phyloP scores from a whole-genome alignment of 2,113 vertebrate species.

The Burhinus bistriatus region DNA sequence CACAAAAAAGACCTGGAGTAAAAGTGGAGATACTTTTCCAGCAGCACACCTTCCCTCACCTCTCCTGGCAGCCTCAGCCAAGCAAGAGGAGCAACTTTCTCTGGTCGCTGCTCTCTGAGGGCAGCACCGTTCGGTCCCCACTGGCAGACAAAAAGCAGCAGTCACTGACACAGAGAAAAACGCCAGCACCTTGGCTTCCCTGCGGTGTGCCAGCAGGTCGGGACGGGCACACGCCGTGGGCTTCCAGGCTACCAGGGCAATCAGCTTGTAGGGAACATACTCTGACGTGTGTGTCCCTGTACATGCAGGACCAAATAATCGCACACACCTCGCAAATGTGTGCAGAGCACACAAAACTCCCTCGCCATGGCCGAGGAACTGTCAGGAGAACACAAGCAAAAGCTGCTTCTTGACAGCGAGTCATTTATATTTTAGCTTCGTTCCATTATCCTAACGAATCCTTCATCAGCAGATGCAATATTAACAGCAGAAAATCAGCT shows the following conservation, averaged over 20 bases:
- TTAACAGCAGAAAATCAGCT: slow-evolving; percentile 99
- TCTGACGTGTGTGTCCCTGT: neutral
- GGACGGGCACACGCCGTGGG: neutral
- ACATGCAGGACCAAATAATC: neutral
- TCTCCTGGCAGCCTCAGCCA: neutral
- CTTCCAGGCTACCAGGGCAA: neutral
- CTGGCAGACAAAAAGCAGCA: neutral
- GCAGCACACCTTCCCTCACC: neutral
- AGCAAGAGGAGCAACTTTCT: neutral
- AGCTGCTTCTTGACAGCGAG: slow-evolving; percentile 99
- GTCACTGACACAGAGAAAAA: neutral
- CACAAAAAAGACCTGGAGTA: neutral
- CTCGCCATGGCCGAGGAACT: slow-evolving; percentile 82
- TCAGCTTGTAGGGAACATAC: rapidly evolving
- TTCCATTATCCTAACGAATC: slow-evolving; percentile 99
- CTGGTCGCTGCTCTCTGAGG: neutral
- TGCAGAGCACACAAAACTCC: slow-evolving; percentile 42
- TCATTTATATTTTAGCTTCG: slow-evolving; percentile 99
- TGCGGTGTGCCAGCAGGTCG: neutral
- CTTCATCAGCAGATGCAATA: slow-evolving; percentile 99
- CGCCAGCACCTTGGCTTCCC: neutral
- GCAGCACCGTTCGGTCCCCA: neutral
- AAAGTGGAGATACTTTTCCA: neutral
- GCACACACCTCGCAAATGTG: neutral
- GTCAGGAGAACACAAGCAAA: slow-evolving; percentile 98